A percentile compares a stretch with the other conserved stretches of the same genome.
Conservation (phyloP, 1,140 invertebrate species). For the Sycobia sp. region DNA sequence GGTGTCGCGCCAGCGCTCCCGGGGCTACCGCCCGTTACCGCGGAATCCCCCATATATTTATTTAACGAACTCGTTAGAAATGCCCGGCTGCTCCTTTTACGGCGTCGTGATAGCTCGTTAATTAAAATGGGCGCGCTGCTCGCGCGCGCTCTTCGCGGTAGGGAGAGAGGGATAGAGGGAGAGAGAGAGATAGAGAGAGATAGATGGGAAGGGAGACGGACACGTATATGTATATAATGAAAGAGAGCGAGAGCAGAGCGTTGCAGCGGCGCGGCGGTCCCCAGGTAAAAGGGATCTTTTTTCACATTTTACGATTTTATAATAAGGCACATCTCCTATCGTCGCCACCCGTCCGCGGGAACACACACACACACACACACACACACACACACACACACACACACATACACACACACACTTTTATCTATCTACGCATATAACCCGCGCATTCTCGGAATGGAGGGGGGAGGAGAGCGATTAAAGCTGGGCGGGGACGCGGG, state of each 20-base stretch:
- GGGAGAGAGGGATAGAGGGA: background rate
- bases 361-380: background rate
- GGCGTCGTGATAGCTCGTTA: conserved; percentile 6
- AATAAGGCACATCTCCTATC: conserved; percentile 14
- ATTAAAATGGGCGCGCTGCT: conserved; percentile 12
- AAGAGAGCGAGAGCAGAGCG: no score
- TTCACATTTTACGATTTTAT: conserved; percentile 22
- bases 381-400: background rate
- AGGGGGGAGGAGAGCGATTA: no score
- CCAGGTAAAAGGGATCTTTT: no score
- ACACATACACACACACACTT: background rate
- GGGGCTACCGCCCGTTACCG: background rate
- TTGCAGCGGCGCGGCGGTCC: no score
- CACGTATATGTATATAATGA: no score
- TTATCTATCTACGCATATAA: no score
- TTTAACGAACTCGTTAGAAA: conserved; percentile 23
- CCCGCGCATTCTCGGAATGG: no score
- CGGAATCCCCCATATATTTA: conserved; percentile 2
- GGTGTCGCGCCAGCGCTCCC: no score
- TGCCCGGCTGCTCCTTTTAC: conserved; percentile 11
- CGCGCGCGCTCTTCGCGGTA: background rate
- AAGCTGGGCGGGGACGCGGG: no score
- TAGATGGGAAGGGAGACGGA: no score
- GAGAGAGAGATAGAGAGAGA: no score
- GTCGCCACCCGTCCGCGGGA: no score